Conservation (phyloP, 2,888 invertebrate species). For the Aproaerema taeniolella region DNA sequence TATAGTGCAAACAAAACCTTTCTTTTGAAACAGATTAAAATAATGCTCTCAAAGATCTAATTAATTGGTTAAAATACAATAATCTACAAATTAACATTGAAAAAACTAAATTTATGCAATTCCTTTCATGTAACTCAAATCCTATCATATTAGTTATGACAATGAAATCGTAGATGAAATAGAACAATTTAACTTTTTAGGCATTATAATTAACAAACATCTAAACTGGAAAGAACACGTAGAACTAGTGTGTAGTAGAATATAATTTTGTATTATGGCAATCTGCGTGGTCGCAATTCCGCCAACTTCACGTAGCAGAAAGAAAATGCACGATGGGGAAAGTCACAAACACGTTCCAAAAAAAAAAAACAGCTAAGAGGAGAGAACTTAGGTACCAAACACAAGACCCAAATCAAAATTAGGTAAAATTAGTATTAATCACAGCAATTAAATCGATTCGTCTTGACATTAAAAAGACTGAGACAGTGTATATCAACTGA, state of each 20-base stretch:
- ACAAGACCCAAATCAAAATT: no score
- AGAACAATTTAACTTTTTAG: not conserved
- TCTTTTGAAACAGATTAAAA: not conserved
- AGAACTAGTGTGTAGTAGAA: not conserved
- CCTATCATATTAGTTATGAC: not conserved
- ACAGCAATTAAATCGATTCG: not conserved
- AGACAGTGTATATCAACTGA: not conserved
- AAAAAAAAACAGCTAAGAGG: no score
- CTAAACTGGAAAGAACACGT: not conserved
- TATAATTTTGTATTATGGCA: no score
- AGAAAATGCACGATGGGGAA: no score
- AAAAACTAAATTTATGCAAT: not conserved
- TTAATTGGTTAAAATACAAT: conserved; percentile 4
- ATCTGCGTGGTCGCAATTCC: no score
- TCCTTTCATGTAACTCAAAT: not conserved
- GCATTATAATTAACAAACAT: not conserved
- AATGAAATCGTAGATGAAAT: not conserved
- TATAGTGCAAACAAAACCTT: not conserved
- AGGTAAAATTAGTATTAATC: no score
- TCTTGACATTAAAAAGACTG: not conserved
- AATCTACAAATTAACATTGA: not conserved
- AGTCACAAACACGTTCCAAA: no score
- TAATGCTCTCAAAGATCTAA: not conserved
- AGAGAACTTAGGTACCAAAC: no score
- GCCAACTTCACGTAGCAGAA: no score